These are phyloP conservation scores for Rhaphigaster nebulosa DNA, from an alignment of 2,888 invertebrate genomes.

Conservation along the genomic window DNA sequence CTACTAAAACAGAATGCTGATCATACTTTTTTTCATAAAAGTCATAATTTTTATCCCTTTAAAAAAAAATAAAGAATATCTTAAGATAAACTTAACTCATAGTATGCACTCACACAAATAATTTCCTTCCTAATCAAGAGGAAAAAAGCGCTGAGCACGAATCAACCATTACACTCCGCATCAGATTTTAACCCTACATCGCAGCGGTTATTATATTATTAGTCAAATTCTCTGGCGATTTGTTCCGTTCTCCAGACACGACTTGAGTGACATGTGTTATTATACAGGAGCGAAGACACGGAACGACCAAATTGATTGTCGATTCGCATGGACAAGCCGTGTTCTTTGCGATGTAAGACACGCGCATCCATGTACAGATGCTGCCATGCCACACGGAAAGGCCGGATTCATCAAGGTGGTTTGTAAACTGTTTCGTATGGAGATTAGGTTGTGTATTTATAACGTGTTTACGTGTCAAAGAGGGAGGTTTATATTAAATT, in stretches of 20 bases:
- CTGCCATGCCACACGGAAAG: slow-evolving; percentile 18
- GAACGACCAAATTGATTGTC: background rate
- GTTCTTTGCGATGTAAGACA: slow-evolving; percentile 1
- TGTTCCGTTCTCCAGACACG: background rate
- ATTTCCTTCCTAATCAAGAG: background rate
- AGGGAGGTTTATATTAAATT: background rate
- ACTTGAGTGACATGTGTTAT: background rate
- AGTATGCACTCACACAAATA: background rate
- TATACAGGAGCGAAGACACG: slow-evolving; percentile 3
- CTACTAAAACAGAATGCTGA: too few species aligned
- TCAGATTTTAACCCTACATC: background rate
- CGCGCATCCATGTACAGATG: slow-evolving; percentile 24
- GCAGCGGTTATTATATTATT: background rate
- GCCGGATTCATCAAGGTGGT: slow-evolving; percentile 29
- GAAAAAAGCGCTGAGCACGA: background rate
- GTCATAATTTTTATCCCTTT: too few species aligned
- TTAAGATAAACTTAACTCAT: too few species aligned
- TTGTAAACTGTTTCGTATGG: slow-evolving; percentile 7
- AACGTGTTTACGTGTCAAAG: background rate
- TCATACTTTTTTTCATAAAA: too few species aligned
- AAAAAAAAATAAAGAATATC: too few species aligned
- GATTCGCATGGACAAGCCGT: slow-evolving; percentile 23
- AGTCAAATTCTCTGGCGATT: background rate
- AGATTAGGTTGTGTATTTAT: background rate
- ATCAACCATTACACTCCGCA: background rate